Conservation (phyloP, 2,888 invertebrate species). For the Venustoraphidia nigricollis region DNA sequence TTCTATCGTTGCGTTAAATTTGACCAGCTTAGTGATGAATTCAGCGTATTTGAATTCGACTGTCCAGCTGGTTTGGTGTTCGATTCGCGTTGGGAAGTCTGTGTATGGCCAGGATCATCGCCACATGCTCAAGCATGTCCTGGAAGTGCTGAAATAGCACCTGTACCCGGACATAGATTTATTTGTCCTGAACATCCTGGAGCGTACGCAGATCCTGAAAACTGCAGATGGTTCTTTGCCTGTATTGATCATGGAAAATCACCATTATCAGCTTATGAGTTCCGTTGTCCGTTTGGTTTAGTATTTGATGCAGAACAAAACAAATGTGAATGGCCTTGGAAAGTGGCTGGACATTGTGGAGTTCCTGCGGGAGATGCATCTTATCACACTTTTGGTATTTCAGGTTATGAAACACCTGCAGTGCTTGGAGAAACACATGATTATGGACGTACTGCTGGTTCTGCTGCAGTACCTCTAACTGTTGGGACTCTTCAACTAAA, state of each 20-base stretch:
- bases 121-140: conserved; percentile 57
- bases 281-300: conserved; percentile 65
- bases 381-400: conserved; percentile 27
- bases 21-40: conserved; percentile 56
- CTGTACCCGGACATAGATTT: conserved; percentile 50
- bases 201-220: conserved; percentile 65
- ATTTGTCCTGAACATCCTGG: conserved; percentile 50
- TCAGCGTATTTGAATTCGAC: conserved; percentile 66
- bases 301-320: conserved; percentile 56
- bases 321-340: conserved; percentile 69
- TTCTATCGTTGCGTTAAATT: conserved; percentile 74
- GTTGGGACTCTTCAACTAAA: not conserved
- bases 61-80: conserved; percentile 65
- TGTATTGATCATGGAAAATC: conserved; percentile 55
- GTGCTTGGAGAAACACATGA: conserved; percentile 8
- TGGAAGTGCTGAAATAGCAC: conserved; percentile 64
- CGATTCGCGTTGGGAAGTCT: conserved; percentile 60
- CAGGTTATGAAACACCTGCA: conserved; percentile 5
- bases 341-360: conserved; percentile 44
- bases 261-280: conserved; percentile 55
- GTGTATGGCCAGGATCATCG: conserved; percentile 65
- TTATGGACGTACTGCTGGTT: conserved; percentile 4
- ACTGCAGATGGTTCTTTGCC: conserved; percentile 74
- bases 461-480: conserved; percentile 1
- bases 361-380: conserved; percentile 32